Evolutionary conservation across 2,888 invertebrate genomes (phyloP), one percentile per base, ranked within the genome.

Genomic region (Nemotelus nigrinus): DNA sequence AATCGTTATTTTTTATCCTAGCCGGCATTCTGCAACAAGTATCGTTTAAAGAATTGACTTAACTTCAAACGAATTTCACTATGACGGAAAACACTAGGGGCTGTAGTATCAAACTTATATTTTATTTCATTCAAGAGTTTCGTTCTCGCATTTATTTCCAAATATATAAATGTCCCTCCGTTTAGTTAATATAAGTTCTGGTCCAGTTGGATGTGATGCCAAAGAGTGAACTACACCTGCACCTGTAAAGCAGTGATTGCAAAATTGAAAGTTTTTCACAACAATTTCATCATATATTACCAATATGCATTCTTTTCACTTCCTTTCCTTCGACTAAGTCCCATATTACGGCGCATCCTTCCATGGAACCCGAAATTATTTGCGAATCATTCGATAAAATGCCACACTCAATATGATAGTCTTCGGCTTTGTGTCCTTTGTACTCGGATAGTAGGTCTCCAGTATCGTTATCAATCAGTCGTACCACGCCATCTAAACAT

Each of bases 331-430:
- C 93, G 3, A 98, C 91, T 63, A 99, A 89, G 87, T 98, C 96
- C 96, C 97, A 99, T 3, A 87, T 80, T 25, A 84, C 80, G 2
- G 84, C 87, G 68, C 81, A 80, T 0, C 98, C 98, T 79, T 94
- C 93, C 10, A 93, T 93, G 0, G 98, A 97, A 0, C 99, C 99
- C 41, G 96, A 95, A 60, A 98, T 88, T 64, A 99, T 92, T 82
- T 93, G 92, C 67, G 93, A 93, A 85, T 99, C 98, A 80, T 92
- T 93, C 76, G 91, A 89, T 85, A 95, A 93, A 0, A 98, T 91
- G 75, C 93, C 93, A 84, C 95, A 95, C 87, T 98, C 98, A 63
- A 98, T 90, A 82, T 93, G 93, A 85, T 93, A 94, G 83, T 97
- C 94, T 80, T 91, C 92, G 71, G 94, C 93, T 80, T 89, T 89